These are phyloP conservation scores for Zingel zingel DNA, from an alignment of 2,113 vertebrate genomes.

Conservation along the genomic window DNA sequence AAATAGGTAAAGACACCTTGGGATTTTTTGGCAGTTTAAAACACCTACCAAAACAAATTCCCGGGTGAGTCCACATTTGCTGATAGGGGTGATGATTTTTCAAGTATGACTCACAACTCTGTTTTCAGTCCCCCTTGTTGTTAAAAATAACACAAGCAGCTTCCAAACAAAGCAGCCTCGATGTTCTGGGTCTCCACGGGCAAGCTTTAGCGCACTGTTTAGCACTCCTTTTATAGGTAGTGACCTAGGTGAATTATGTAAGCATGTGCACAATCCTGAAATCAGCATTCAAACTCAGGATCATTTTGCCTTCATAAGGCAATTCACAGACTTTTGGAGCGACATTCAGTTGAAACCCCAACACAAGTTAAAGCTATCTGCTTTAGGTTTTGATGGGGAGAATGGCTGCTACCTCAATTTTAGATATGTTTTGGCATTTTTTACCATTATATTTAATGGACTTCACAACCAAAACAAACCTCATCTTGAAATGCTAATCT, in stretches of 20 bases:
- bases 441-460: neutral
- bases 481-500: neutral
- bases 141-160: slow-evolving; percentile 70
- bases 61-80: slow-evolving; percentile 55
- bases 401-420: neutral
- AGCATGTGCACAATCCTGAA: slow-evolving; percentile 58
- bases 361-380: slow-evolving; percentile 7
- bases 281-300: slow-evolving; percentile 59
- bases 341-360: slow-evolving; percentile 3
- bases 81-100: slow-evolving; percentile 69
- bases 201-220: slow-evolving; percentile 52
- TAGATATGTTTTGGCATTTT: neutral
- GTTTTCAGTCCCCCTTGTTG: slow-evolving; percentile 63
- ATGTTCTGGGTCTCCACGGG: slow-evolving; percentile 68
- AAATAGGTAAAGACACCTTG: slow-evolving; percentile 48
- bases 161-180: slow-evolving; percentile 79
- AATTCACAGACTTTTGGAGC: slow-evolving; percentile 29
- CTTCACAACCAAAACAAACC: slow-evolving; percentile 5
- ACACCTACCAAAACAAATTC: slow-evolving; percentile 46
- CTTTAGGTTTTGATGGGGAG: neutral
- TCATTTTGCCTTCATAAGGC: slow-evolving; percentile 73
- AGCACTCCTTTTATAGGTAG: slow-evolving; percentile 84
- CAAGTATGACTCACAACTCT: slow-evolving; percentile 73
- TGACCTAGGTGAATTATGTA: slow-evolving; percentile 75
- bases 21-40: slow-evolving; percentile 18